Evolutionary conservation across 2,797 vertebrate species (phyloP).

Genomic region (Diglossa cyanea): DNA sequence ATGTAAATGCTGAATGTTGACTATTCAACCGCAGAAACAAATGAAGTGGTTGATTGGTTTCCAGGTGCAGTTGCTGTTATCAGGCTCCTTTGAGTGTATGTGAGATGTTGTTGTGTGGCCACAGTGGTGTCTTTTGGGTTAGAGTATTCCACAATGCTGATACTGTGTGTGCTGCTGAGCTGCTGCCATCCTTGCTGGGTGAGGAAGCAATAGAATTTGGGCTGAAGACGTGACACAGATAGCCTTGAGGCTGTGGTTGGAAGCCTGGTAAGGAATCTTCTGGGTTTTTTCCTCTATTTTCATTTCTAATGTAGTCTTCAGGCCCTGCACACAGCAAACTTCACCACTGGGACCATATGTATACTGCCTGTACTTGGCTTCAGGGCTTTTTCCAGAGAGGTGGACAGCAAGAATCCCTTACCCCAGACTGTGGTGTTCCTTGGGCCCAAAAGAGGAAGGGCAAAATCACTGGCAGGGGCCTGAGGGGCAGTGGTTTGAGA

Average conservation of each 20-base stretch:
- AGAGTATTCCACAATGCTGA: not conserved
- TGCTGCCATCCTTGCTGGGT: not conserved
- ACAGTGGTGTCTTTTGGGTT: not conserved
- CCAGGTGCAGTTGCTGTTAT: not conserved
- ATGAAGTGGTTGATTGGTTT: not conserved
- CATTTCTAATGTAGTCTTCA: not conserved
- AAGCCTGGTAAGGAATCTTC: not conserved
- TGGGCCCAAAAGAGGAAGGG: not conserved
- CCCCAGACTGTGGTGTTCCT: not conserved
- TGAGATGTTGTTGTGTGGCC: not conserved
- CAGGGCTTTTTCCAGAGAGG: not conserved
- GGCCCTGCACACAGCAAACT: not conserved
- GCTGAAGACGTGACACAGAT: rapidly evolving
- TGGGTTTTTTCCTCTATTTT: not conserved
- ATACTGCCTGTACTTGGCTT: not conserved
- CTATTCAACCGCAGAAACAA: not conserved
- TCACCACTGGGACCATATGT: not conserved
- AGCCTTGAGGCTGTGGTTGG: not conserved
- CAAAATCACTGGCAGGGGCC: rapidly evolving
- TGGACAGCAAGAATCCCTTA: not conserved
- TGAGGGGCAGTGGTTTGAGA: not conserved
- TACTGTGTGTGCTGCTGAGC: not conserved
- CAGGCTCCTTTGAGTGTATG: rapidly evolving
- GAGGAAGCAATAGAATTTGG: not conserved
- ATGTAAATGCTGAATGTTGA: not conserved